Percentiles rank a stretch among this genome's conserved stretches.
These are phyloP conservation scores for Muschampia plurimacula DNA, from an alignment of 2,888 invertebrate genomes.

Conservation along the genomic window DNA sequence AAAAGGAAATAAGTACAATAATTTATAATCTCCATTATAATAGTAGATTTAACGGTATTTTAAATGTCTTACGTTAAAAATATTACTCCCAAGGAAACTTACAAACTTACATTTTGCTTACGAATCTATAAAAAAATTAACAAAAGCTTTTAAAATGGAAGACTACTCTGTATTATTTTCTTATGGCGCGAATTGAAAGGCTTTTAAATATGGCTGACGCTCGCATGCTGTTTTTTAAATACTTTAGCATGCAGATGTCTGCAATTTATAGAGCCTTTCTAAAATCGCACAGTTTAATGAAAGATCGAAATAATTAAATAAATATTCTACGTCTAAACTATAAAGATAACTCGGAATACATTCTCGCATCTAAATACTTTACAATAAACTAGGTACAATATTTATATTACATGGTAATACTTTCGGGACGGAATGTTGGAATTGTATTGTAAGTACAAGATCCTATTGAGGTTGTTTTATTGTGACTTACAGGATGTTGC, in stretches of 20 bases:
- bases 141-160: constrained; percentile 12
- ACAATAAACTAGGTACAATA: constrained; percentile 38
- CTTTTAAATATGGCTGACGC: background rate
- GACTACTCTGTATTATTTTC: constrained; percentile 2
- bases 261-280: background rate
- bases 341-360: constrained; percentile 15
- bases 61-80: background rate
- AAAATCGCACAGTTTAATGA: constrained; percentile 4
- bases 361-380: constrained; percentile 25
- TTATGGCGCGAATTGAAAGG: background rate
- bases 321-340: constrained; percentile 23
- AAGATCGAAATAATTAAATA: constrained; percentile 29
- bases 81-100: background rate
- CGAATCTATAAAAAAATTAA: background rate
- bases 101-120: background rate
- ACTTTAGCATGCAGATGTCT: background rate
- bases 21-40: background rate
- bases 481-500: background rate
- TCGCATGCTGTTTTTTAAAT: background rate
- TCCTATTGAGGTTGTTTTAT: background rate
- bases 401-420: constrained; percentile 70
- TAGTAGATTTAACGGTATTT: background rate
- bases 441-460: constrained; percentile 41
- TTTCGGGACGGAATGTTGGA: constrained; percentile 75
- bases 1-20: background rate